Percentiles rank a stretch among this genome's conserved stretches.
Conservation (phyloP, 1,140 invertebrate species). For the Oscheius sp. region DNA sequence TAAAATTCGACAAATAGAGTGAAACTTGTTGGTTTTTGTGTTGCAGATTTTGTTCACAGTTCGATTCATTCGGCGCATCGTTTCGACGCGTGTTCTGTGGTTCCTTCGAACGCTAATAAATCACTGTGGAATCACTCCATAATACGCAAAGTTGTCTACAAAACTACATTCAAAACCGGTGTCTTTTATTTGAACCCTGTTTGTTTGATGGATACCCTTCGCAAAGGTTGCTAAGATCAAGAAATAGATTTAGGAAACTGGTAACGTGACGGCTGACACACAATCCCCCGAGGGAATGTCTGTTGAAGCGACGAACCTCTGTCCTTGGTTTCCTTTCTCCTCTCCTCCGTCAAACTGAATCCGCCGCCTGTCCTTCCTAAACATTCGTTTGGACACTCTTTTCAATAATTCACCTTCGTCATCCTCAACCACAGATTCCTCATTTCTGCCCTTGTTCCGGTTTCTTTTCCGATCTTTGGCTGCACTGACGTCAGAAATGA, state of each 20-base stretch:
- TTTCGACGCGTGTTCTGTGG: too few species aligned
- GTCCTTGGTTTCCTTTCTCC: not conserved
- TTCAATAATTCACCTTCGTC: not conserved
- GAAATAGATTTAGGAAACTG: too few species aligned
- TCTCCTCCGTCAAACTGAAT: not conserved
- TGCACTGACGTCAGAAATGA: not conserved
- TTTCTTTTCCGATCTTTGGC: slow-evolving; percentile 18
- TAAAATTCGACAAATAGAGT: not conserved
- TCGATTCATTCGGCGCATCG: too few species aligned
- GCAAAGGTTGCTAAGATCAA: too few species aligned
- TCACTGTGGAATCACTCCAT: too few species aligned
- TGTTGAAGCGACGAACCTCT: not conserved
- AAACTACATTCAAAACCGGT: too few species aligned
- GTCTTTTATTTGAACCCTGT: too few species aligned
- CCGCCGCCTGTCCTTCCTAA: not conserved
- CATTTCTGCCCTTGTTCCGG: not conserved
- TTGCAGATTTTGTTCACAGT: too few species aligned
- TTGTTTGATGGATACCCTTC: too few species aligned
- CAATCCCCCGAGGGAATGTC: not conserved
- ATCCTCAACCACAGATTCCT: slow-evolving; percentile 11
- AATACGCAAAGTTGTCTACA: too few species aligned
- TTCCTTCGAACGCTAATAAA: too few species aligned
- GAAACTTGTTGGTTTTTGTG: too few species aligned
- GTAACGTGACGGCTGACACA: not conserved
- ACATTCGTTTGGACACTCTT: slow-evolving; percentile 3